Conservation (phyloP, 2,797 vertebrate genomes). For the Erethizon dorsatum region DNA sequence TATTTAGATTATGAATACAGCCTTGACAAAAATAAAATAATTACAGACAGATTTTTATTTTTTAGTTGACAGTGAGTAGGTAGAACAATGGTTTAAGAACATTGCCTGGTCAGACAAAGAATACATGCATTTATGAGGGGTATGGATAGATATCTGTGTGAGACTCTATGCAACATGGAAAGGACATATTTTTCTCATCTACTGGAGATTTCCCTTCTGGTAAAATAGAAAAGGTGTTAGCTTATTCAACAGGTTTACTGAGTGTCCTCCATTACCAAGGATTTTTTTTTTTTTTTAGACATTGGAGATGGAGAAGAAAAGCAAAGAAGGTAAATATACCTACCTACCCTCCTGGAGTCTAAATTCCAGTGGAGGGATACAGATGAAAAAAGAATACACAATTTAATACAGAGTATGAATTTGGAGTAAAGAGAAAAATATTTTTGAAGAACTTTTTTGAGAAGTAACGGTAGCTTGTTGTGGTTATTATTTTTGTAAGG, state of each 20-base stretch:
- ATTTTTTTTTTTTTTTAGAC: background rate
- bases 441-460: background rate
- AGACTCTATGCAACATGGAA: background rate
- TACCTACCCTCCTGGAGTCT: accelerated
- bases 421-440: background rate
- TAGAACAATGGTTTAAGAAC: background rate
- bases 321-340: background rate
- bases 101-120: accelerated
- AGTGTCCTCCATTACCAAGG: background rate
- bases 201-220: background rate
- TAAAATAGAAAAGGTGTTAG: background rate
- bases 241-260: background rate
- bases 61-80: background rate
- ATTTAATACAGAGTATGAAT: background rate
- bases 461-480: background rate
- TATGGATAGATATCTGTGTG: background rate
- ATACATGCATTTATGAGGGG: background rate
- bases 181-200: background rate
- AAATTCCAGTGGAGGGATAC: background rate
- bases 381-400: background rate
- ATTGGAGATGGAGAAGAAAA: background rate
- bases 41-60: background rate
- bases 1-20: background rate
- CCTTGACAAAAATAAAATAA: background rate
- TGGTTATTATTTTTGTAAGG: background rate